Evolutionary conservation across 2,888 invertebrate species (phyloP), one percentile per base, ranked within the genome.

Genomic region (Dione juno): DNA sequence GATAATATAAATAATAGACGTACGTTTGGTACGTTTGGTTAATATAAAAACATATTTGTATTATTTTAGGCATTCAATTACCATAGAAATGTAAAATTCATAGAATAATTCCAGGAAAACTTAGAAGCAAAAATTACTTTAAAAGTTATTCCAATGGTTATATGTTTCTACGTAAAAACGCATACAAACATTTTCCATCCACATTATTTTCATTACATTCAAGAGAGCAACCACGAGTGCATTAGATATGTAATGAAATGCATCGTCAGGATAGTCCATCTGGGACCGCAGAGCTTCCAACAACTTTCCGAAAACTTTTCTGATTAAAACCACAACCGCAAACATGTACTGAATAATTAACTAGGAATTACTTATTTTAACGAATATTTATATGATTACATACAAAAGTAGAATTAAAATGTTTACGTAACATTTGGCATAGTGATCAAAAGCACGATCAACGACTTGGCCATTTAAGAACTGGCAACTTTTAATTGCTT

Each of bases 281-380:
- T 71, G 75, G 74, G 75, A 74, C 73, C 72, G 19, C 72, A 69
- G 61, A 64, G 71, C 52, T 70, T 59, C 71, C 64, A 66, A 50
- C 70, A 78, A 79, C 77, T 79, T 74, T 70, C 71, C 70, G 69
- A 77, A 78, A 80, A 79, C 75, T 80, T 79, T 78, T 73, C 77
- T 79, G 77, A 79, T 80, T 81, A 79, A 77, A 79, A 78, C 79
- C 77, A 72, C 77, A 59, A 71, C 75, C 77, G 69, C 75, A 71
- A 68, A 73, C 71, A 69, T 74, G 78, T 75, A 74, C 78, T 61
- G 75, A 77, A 78, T 79, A 80, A 78, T 80, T 77, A 77, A 77
- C 76, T 76, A 71, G 43, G 67, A 67, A 71, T 71, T 68, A 64
- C 48, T 66, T 74, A 64, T 50, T 64, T 35, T 37, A 3, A 40